phyloP scores from a whole-genome alignment of 2,113 vertebrate species.

The Leucoraja erinaceus region DNA sequence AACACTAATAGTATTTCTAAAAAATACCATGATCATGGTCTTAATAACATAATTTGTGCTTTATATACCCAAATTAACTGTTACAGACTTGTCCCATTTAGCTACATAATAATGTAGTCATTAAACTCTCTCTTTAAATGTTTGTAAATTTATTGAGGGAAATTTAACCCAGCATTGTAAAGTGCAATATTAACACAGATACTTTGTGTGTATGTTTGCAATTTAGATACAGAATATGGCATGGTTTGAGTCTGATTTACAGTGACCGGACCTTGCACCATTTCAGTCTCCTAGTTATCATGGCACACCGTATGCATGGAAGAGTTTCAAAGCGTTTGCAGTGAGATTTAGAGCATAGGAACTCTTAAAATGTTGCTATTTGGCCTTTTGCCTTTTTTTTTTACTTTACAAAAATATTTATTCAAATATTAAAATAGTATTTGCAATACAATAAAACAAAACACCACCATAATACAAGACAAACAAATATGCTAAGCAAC shows the following conservation, averaged over 20 bases:
- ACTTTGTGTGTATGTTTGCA: not conserved
- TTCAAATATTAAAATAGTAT: too few relatives aligned
- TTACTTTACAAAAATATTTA: too few relatives aligned
- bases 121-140: not conserved
- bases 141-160: not conserved
- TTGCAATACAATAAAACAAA: too few relatives aligned
- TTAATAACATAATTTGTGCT: not conserved
- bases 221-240: not conserved
- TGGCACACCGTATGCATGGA: not conserved
- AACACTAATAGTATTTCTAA: not conserved
- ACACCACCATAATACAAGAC: too few relatives aligned
- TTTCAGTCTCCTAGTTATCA: not conserved
- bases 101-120: not conserved
- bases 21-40: not conserved
- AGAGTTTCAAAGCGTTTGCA: not conserved
- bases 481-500: too few relatives aligned
- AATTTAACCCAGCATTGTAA: not conserved
- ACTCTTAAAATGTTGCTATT: not conserved
- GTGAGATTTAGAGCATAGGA: not conserved
- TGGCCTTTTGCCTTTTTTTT: not conserved
- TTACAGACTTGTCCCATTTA: not conserved
- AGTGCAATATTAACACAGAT: not conserved
- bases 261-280: not conserved
- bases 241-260: not conserved
- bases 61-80: not conserved